Evolutionary conservation across 2,113 vertebrate genomes (phyloP), one percentile per base, ranked within the genome.

Genomic region (Petromus typicus): DNA sequence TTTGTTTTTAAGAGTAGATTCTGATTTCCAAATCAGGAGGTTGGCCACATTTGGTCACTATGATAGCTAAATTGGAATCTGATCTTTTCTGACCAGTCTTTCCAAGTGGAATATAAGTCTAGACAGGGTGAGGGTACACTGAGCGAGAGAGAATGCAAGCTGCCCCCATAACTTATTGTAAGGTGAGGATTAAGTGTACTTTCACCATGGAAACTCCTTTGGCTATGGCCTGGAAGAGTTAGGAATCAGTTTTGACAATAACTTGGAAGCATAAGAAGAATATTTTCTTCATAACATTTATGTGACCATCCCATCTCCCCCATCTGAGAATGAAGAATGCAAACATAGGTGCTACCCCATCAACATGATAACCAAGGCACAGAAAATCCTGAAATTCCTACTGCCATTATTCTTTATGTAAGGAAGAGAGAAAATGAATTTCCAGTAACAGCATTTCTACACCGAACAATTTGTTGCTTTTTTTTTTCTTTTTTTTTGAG

Each of bases 51-150:
- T 86, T 80, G 73, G 79, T 94, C 56, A 92, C 48, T 92, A 89
- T 95, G 54, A 88, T 92, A 84, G 86, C 67, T 86, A 92, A 95
- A 94, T 67, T 90, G 73, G 73, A 57, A 92, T 90, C n/a, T 71
- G 67, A 86, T 96, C 57, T 57, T 95, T 93, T 90, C 75, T 95
- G 95, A 93, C 37, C 34, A 89, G 57, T 84, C n/a, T 92, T 95
- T 96, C 83, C 66, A 89, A 63, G 11, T 85, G 69, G 88, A 61
- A 76, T 96, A 40, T 94, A 90, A 95, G 91, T 79, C 59, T 40
- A 51, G 37, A 67, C 14, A 81, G 18, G 69, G 37, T 90, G 5
- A 67, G 12, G 54, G 6, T 48, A 64, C 12, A 61, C 54, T 37
- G 71, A 93, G 13, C 23, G 37, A 91, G 83, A 92, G 79, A 73